These are phyloP conservation scores for Diplolepis rosae DNA, from an alignment of 2,888 invertebrate species.

Conservation along the genomic window DNA sequence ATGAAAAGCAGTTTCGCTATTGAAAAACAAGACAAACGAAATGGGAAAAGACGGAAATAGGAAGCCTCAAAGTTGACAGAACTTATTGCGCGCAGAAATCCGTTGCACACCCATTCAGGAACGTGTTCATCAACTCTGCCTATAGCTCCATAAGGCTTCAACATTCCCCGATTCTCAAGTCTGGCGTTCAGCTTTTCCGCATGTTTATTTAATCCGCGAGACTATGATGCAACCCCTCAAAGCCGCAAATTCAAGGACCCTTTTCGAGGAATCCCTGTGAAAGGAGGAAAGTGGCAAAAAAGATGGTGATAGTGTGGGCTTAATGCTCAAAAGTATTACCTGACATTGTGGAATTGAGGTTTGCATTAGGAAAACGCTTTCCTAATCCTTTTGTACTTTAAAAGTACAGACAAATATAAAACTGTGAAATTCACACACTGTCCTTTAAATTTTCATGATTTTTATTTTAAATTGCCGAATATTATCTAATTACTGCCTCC, in stretches of 20 bases:
- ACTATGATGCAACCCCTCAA: neutral
- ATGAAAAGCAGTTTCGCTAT: conserved; percentile 2
- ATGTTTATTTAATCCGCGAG: conserved; percentile 2
- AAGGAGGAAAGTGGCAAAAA: neutral
- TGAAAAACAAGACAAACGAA: conserved; percentile 10
- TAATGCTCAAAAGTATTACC: neutral
- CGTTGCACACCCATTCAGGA: conserved; percentile 10
- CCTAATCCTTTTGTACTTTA: conserved; percentile 19
- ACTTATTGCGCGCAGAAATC: conserved; percentile 16
- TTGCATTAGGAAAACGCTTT: neutral
- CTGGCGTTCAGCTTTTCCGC: neutral
- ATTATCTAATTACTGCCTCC: no score
- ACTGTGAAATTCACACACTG: neutral
- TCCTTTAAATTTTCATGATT: no score
- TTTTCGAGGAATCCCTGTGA: neutral
- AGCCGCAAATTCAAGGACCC: neutral
- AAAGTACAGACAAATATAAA: neutral
- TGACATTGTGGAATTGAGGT: neutral
- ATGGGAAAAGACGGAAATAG: conserved; percentile 30
- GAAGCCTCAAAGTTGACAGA: conserved; percentile 26
- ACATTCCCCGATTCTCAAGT: neutral
- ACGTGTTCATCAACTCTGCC: conserved; percentile 17
- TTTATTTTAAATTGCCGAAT: neutral
- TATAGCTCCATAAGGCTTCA: conserved; percentile 1
- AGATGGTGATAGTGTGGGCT: neutral